These are phyloP conservation scores for Proctacanthus coquilletti DNA, from an alignment of 1,140 invertebrate species.

Conservation along the genomic window DNA sequence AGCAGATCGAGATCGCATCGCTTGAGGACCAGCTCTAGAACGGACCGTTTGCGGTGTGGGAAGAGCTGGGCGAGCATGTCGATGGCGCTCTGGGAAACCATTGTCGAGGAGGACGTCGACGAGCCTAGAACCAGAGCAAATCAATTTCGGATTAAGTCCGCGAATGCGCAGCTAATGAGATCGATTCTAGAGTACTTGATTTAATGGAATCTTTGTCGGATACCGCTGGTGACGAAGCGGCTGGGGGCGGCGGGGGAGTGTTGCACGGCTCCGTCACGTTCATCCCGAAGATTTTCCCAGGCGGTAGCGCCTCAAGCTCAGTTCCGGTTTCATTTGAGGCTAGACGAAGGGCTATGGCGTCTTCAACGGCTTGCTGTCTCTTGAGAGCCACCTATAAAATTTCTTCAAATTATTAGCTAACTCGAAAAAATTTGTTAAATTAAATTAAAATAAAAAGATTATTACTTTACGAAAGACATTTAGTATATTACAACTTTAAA, in stretches of 20 bases:
- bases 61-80: slow-evolving; percentile 77
- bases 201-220: slow-evolving; percentile 1
- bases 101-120: slow-evolving; percentile 4
- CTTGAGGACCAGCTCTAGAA: slow-evolving; percentile 72
- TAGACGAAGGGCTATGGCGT: slow-evolving; percentile 85
- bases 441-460: no score
- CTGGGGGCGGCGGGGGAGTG: slow-evolving; percentile 11
- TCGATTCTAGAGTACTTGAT: slow-evolving; percentile 1
- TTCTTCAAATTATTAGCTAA: no score
- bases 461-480: no score
- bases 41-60: slow-evolving; percentile 69
- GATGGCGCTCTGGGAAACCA: slow-evolving; percentile 45
- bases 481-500: no score
- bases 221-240: slow-evolving; percentile 6
- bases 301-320: slow-evolving; percentile 64
- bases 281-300: slow-evolving; percentile 82
- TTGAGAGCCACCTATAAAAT: slow-evolving; percentile 81
- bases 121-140: slow-evolving; percentile 16
- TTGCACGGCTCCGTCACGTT: slow-evolving; percentile 47
- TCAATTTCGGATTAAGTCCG: no score
- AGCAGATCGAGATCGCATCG: slow-evolving; percentile 75
- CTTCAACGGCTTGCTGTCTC: slow-evolving; percentile 91
- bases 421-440: no score
- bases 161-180: no score
- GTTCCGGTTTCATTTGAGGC: slow-evolving; percentile 77